These are phyloP conservation scores for Acleris emargana DNA, from an alignment of 2,888 invertebrate species.

Conservation along the genomic window DNA sequence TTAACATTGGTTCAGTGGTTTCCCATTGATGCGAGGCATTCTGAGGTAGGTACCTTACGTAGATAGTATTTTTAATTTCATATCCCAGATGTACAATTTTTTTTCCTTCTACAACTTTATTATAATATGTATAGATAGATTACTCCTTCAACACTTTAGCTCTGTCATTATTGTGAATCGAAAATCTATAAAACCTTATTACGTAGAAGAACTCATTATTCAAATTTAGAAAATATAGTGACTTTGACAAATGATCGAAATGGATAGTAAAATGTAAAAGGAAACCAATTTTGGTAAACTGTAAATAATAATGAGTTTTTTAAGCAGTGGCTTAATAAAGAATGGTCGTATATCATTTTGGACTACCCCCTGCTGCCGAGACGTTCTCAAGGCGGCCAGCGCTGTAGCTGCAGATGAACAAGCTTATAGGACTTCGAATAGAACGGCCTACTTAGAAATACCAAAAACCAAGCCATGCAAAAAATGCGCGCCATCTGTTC, in stretches of 20 bases:
- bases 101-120: too few species aligned
- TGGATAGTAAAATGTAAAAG: constrained; percentile 16
- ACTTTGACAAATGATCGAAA: constrained; percentile 8
- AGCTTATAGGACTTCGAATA: constrained; percentile 19
- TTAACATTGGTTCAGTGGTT: too few species aligned
- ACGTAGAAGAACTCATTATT: too few species aligned
- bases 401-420: constrained; percentile 29
- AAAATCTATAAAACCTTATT: too few species aligned
- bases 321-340: constrained; percentile 47
- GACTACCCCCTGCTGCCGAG: constrained; percentile 47
- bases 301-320: constrained; percentile 50
- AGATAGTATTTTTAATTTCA: too few species aligned
- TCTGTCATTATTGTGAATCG: too few species aligned
- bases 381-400: constrained; percentile 42
- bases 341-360: constrained; percentile 48
- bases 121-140: too few species aligned
- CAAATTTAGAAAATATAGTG: too few species aligned
- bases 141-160: too few species aligned
- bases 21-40: too few species aligned
- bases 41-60: too few species aligned
- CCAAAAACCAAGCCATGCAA: constrained; percentile 37
- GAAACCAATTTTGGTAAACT: not conserved
- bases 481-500: constrained; percentile 39
- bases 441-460: constrained; percentile 19
- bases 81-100: too few species aligned